phyloP scores from a whole-genome alignment of 2,797 vertebrate genomes.

The Phrynocephalus forsythii region DNA sequence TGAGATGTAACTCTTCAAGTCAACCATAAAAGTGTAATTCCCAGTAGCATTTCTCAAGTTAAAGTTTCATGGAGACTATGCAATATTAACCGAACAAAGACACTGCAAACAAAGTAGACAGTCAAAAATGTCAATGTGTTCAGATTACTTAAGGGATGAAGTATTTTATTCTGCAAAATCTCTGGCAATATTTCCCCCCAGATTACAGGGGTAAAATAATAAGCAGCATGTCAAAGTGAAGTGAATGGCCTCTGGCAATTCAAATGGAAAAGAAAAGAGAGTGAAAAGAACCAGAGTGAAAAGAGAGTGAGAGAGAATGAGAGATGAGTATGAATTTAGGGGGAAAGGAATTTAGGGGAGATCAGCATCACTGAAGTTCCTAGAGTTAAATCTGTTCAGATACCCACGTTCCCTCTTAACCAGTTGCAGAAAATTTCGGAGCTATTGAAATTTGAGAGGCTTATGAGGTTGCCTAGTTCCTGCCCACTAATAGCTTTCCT shows the following conservation, averaged over 20 bases:
- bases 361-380: background rate
- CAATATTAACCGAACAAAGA: slow-evolving; percentile 68
- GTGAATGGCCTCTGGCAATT: slow-evolving; percentile 9
- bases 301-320: too few relatives aligned
- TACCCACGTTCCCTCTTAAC: too few relatives aligned
- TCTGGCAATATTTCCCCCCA: slow-evolving; percentile 56
- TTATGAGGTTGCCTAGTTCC: background rate
- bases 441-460: background rate
- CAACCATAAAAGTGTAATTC: slow-evolving; percentile 46
- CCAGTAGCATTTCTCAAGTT: slow-evolving; percentile 43
- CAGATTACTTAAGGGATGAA: slow-evolving; percentile 36
- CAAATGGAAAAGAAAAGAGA: background rate
- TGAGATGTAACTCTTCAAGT: slow-evolving; percentile 49
- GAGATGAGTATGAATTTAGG: background rate
- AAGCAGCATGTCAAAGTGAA: slow-evolving; percentile 47
- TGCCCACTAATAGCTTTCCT: background rate
- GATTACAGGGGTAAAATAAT: slow-evolving; percentile 49
- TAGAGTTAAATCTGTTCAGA: background rate
- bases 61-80: slow-evolving; percentile 60
- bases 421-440: too few relatives aligned
- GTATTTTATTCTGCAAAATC: slow-evolving; percentile 43
- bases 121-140: slow-evolving; percentile 48
- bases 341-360: background rate
- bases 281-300: too few relatives aligned
- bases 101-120: slow-evolving; percentile 56